Conservation (phyloP, 2,113 vertebrate species). For the Eubucco bourcierii region DNA sequence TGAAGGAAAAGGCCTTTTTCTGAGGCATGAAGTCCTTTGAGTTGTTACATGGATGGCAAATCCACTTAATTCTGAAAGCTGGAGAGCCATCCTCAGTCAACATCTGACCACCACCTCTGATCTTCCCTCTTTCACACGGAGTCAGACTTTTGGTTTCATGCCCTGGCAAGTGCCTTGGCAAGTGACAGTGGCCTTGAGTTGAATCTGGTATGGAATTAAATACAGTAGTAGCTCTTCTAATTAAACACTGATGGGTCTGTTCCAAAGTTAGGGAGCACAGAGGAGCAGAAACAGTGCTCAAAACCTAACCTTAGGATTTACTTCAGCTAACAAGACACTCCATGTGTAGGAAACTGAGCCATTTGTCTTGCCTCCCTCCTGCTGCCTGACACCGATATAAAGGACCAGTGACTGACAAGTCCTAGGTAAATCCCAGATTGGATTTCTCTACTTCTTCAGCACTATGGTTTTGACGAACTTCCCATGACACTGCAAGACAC, state of each 20-base stretch:
- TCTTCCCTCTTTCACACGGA: neutral
- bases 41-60: neutral
- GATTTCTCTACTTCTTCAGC: slow-evolving; percentile 3
- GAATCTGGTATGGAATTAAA: neutral
- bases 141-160: neutral
- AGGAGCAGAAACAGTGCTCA: neutral
- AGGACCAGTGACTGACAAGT: neutral
- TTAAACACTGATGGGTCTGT: neutral
- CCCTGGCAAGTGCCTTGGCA: neutral
- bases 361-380: neutral
- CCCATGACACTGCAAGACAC: neutral
- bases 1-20: neutral
- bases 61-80: neutral
- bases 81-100: neutral
- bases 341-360: neutral
- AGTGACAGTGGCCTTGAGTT: neutral
- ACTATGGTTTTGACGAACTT: neutral
- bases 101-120: neutral
- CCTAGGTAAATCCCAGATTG: neutral
- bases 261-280: neutral
- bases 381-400: neutral
- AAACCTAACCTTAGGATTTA: neutral
- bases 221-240: neutral
- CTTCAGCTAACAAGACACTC: neutral
- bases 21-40: neutral